phyloP scores from a whole-genome alignment of 2,113 vertebrate genomes.

The Aphyosemion australe region DNA sequence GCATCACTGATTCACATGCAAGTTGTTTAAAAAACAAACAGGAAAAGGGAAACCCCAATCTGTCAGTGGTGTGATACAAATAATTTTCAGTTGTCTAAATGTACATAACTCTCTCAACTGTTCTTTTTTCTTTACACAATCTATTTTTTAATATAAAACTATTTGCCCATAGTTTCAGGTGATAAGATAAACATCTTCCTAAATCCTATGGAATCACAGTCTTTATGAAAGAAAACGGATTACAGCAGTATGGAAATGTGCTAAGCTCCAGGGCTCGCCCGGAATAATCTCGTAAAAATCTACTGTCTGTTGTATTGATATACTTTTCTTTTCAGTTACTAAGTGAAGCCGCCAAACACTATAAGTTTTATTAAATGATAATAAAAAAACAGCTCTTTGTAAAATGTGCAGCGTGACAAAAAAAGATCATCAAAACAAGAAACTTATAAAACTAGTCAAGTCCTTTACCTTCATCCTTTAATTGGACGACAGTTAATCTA shows the following conservation, averaged over 20 bases:
- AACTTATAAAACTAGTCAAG: slow-evolving; percentile 76
- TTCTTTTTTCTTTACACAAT: slow-evolving; percentile 62
- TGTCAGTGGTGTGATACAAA: slow-evolving; percentile 86
- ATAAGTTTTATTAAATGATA: slow-evolving; percentile 70
- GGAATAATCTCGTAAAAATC: slow-evolving; percentile 75
- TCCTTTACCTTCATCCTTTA: slow-evolving; percentile 74
- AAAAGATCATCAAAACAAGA: slow-evolving; percentile 72
- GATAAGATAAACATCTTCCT: slow-evolving; percentile 74
- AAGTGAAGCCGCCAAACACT: slow-evolving; percentile 80
- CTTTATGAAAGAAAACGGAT: slow-evolving; percentile 82
- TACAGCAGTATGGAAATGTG: slow-evolving; percentile 82
- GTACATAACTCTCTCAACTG: slow-evolving; percentile 83
- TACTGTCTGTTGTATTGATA: slow-evolving; percentile 68
- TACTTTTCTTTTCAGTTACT: slow-evolving; percentile 70
- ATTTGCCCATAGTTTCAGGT: slow-evolving; percentile 74
- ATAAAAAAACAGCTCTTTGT: slow-evolving; percentile 70
- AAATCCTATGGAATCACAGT: slow-evolving; percentile 90
- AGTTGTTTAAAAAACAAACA: slow-evolving; percentile 62
- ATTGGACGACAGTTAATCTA: slow-evolving; percentile 76
- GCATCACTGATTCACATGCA: slow-evolving; percentile 94
- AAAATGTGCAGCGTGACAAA: slow-evolving; percentile 74
- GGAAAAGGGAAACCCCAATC: slow-evolving; percentile 68
- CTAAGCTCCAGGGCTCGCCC: slow-evolving; percentile 76
- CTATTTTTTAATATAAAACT: slow-evolving; percentile 74
- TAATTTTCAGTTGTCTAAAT: slow-evolving; percentile 86